Base-by-base conservation (phyloP, 1,140 invertebrate genomes). In the Tribolium madens region DNA sequence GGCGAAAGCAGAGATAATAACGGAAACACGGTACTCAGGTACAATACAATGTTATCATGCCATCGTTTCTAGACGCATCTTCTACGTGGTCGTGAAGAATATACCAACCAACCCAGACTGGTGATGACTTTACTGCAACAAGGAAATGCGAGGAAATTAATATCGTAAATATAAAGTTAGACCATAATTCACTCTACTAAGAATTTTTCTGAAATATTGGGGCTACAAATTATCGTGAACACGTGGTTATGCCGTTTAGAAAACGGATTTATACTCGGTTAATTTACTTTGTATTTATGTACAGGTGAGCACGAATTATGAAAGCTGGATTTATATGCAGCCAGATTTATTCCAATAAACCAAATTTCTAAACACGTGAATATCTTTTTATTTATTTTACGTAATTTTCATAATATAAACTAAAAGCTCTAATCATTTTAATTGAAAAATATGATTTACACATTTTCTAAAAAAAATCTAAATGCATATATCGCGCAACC, bases 121-220 rank as follows among this genome's bases (percentile, higher is more conserved):
- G 46, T 71, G 68, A 71, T 71, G 68, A 47, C 68, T 71, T 21
- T 12, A 33, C n/a, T 64, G 53, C 14, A 60, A 64, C 57, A 76
- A 77, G 79, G 80, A 81, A 84, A 79, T 76, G 75, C 78, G 79
- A 81, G 83, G 81, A 84, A 84, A 84, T 84, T 84, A 84, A 84
- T 84, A 84, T 84, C 82, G 82, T 84, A 84, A 84, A 84, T 84
- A 84, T 84, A 82, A 84, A 84, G 83, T 84, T 84, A 81, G 64
- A 79, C 76, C 81, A 82, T 83, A 83, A 84, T 73, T 84, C 83
- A 84, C 73, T 77, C 76, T 70, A 83, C 77, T 78, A 77, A 75
- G 79, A 80, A 79, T 84, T 84, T 84, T 83, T 84, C 81, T 84
- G 83, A 84, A 80, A 82, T 84, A 84, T 84, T 78, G 78, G 79